Evolutionary conservation across 2,113 vertebrate genomes (phyloP).

Genomic region (Antechinus flavipes): DNA sequence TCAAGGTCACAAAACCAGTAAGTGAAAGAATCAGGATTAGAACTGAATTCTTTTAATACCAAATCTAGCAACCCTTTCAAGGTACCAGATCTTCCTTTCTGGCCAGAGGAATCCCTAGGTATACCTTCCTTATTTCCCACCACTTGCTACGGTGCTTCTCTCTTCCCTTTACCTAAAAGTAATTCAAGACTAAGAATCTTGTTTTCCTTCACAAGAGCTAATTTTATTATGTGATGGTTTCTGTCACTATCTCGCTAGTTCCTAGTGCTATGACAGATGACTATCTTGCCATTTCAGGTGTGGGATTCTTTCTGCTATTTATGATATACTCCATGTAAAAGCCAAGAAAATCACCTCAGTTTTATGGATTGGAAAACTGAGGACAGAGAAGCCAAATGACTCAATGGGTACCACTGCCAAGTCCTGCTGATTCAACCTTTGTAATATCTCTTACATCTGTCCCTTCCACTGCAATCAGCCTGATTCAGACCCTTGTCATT

Average conservation of each 20-base stretch:
- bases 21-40: neutral
- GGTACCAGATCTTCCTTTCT: neutral
- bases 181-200: neutral
- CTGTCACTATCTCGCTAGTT: neutral
- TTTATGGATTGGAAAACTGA: neutral
- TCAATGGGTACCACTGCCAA: neutral
- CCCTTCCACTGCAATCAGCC: neutral
- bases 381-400: neutral
- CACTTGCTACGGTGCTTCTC: neutral
- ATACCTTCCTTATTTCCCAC: neutral
- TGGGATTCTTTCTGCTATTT: neutral
- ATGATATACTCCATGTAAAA: neutral
- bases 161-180: neutral
- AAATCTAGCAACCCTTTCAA: neutral
- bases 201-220: neutral
- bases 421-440: neutral
- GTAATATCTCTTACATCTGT: conserved; percentile 2
- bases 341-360: neutral
- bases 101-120: neutral
- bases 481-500: neutral
- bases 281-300: neutral
- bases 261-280: neutral
- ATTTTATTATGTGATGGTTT: neutral
- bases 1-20: neutral
- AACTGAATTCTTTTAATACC: neutral